Percentiles rank a stretch among this genome's conserved stretches.
These are phyloP conservation scores for Harpalus rufipes DNA, from an alignment of 2,888 invertebrate species.

Conservation along the genomic window DNA sequence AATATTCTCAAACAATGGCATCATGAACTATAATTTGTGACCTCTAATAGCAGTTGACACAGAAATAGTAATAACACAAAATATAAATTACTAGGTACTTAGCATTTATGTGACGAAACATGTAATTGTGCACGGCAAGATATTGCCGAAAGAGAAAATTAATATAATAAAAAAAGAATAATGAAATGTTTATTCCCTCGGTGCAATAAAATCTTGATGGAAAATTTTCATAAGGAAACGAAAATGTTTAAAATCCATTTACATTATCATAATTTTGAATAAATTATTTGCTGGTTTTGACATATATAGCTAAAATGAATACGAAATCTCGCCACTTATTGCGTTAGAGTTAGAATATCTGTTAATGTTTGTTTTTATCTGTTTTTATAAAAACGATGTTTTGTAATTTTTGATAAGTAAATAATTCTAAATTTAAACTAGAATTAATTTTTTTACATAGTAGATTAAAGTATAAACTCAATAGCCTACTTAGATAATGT, in stretches of 20 bases:
- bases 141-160: conserved; percentile 32
- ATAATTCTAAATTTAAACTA: conserved; percentile 28
- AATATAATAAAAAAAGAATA: conserved; percentile 21
- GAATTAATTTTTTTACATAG: neutral
- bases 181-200: conserved; percentile 16
- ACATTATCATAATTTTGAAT: conserved; percentile 39
- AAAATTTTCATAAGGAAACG: conserved; percentile 7
- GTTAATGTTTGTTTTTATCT: conserved; percentile 12
- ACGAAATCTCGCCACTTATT: neutral
- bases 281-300: conserved; percentile 12
- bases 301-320: conserved; percentile 11
- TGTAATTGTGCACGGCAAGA: conserved; percentile 14
- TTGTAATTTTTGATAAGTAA: conserved; percentile 40
- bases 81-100: conserved; percentile 24
- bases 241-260: conserved; percentile 21
- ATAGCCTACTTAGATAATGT: conserved; percentile 30
- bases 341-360: conserved; percentile 28
- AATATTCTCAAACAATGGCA: conserved; percentile 22
- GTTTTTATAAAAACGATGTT: conserved; percentile 29
- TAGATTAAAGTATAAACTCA: conserved; percentile 31
- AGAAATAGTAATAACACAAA: conserved; percentile 32
- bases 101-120: conserved; percentile 3
- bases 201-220: conserved; percentile 16
- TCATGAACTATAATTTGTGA: conserved; percentile 27
- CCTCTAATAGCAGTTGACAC: conserved; percentile 31